Conservation (phyloP, 2,797 vertebrate genomes). For the Acipenser oxyrinchus region DNA sequence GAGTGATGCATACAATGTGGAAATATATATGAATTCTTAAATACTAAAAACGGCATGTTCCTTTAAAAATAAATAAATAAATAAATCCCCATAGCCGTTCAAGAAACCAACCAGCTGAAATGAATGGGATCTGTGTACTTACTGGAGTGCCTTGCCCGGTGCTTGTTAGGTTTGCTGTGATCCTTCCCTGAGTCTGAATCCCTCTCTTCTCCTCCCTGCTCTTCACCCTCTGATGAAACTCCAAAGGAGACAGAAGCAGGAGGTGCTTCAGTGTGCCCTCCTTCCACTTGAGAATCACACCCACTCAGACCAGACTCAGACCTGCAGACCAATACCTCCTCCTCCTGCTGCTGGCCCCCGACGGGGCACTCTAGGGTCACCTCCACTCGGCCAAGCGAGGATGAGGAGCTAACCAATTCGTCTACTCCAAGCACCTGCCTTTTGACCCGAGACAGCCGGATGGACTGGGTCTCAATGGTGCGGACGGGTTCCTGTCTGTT, state of each 20-base stretch:
- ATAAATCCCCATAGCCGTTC: too few species aligned
- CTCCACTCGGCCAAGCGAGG: conserved; percentile 66
- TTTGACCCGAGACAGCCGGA: conserved; percentile 46
- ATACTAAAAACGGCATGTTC: too few species aligned
- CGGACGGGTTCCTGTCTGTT: conserved; percentile 19
- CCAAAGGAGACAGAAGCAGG: conserved; percentile 79
- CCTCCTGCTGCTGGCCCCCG: conserved; percentile 29
- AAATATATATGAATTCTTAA: too few species aligned
- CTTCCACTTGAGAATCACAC: conserved; percentile 73
- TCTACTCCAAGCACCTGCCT: conserved; percentile 57
- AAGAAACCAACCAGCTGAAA: conserved; percentile 7
- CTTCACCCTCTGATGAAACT: conserved; percentile 72
- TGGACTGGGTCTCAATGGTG: conserved; percentile 32
- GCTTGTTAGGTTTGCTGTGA: conserved; percentile 80
- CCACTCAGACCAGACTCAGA: conserved; percentile 53
- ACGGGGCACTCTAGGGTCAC: conserved; percentile 52
- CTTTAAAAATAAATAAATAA: too few species aligned
- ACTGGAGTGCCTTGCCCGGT: conserved; percentile 86
- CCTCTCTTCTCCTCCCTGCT: conserved; percentile 68
- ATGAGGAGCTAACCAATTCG: conserved; percentile 46
- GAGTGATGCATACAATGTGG: too few species aligned
- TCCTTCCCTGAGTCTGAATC: conserved; percentile 70
- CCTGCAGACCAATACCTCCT: conserved; percentile 45
- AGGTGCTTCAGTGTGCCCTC: conserved; percentile 65
- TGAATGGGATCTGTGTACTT: conserved; percentile 54